Percentiles rank a stretch among this genome's conserved stretches.
Evolutionary conservation across 2,888 invertebrate genomes (phyloP).

Genomic region (Lasioglossum calceatum): DNA sequence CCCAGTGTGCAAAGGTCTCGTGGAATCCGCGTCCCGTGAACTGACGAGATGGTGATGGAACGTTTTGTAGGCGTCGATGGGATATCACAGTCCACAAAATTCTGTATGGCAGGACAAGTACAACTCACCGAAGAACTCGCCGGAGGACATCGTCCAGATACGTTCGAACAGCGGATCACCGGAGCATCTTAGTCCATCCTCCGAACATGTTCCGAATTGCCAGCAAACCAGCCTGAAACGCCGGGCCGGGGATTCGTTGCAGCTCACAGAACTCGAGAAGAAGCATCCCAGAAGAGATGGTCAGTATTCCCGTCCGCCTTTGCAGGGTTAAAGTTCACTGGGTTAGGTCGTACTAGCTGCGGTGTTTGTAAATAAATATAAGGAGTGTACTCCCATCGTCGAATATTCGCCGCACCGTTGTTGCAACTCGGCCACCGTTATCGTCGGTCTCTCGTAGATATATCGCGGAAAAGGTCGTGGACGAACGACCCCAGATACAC

Average conservation of each 20-base stretch:
- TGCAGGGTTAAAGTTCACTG: not conserved
- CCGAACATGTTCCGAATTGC: slow-evolving; percentile 55
- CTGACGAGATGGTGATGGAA: slow-evolving; percentile 38
- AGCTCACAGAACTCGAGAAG: slow-evolving; percentile 78
- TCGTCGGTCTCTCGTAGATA: slow-evolving; percentile 63
- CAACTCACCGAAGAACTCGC: slow-evolving; percentile 74
- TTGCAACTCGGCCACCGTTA: slow-evolving; percentile 54
- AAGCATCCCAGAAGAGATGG: slow-evolving; percentile 81
- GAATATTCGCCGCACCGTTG: slow-evolving; percentile 21
- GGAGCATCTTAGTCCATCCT: slow-evolving; percentile 63
- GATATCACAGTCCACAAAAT: slow-evolving; percentile 77
- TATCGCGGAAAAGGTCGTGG: slow-evolving; percentile 71
- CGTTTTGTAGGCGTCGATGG: slow-evolving; percentile 75
- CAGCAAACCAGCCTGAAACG: slow-evolving; percentile 76
- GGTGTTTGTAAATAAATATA: not conserved
- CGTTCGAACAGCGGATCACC: slow-evolving; percentile 71
- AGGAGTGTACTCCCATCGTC: not conserved
- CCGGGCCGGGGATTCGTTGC: slow-evolving; percentile 75
- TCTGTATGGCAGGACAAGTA: slow-evolving; percentile 81
- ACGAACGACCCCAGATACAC: slow-evolving; percentile 66
- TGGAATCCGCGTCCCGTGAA: slow-evolving; percentile 23
- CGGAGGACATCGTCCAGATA: slow-evolving; percentile 65
- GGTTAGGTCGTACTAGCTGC: not conserved
- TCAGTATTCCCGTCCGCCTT: slow-evolving; percentile 60
- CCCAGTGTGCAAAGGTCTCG: not conserved